phyloP scores from a whole-genome alignment of 92 coral and sea anemone species.

The Galaxea fascicularis region DNA sequence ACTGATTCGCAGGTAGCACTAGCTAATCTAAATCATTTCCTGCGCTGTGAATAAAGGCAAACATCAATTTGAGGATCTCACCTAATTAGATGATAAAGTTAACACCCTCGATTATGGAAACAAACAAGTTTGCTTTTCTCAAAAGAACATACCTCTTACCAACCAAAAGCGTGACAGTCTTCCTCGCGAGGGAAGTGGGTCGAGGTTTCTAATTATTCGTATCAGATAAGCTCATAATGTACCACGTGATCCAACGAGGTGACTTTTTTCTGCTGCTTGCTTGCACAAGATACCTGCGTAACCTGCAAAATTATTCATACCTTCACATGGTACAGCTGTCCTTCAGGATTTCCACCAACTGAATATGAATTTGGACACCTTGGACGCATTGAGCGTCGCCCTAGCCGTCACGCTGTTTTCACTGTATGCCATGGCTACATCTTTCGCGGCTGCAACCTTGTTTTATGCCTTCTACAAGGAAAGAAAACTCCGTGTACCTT shows the following conservation, averaged over 20 bases:
- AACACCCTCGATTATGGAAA: too few species aligned
- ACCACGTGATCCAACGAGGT: not conserved
- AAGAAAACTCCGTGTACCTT: constrained; percentile 60
- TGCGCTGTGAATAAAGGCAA: too few species aligned
- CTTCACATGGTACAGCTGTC: not conserved
- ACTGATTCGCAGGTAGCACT: too few species aligned
- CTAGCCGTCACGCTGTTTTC: constrained; percentile 1
- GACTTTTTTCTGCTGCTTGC: not conserved
- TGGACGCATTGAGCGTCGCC: constrained; percentile 18
- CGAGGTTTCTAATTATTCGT: not conserved
- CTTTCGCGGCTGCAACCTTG: constrained; percentile 35
- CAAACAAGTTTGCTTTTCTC: too few species aligned
- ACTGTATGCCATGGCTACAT: constrained; percentile 1
- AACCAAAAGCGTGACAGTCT: not conserved
- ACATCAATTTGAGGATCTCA: too few species aligned
- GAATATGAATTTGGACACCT: constrained; percentile 15
- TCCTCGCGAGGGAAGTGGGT: too few species aligned
- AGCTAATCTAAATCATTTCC: too few species aligned
- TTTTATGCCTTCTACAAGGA: constrained; percentile 77
- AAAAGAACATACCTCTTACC: not conserved
- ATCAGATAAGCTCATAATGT: not conserved
- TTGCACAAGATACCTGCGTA: not conserved
- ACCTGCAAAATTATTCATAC: not conserved
- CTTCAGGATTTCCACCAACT: not conserved
- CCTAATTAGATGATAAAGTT: too few species aligned